Percentiles rank a stretch among this genome's conserved stretches.
phyloP scores from a whole-genome alignment of 2,888 invertebrate genomes.

The Tubiluchus corallicola region DNA sequence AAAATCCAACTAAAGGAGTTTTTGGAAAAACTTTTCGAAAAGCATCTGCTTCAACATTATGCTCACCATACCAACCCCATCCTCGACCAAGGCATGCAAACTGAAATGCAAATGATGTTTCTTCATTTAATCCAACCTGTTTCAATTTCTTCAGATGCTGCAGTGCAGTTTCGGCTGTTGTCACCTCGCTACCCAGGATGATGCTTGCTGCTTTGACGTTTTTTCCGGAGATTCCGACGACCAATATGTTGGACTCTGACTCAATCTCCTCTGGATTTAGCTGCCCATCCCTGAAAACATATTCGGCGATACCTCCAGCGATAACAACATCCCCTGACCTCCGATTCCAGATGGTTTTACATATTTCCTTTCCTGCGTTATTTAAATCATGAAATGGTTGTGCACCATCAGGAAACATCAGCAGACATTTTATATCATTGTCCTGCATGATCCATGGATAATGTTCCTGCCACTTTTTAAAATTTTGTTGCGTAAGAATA shows the following conservation, averaged over 20 bases:
- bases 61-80: slow-evolving; percentile 16
- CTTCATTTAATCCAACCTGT: not conserved
- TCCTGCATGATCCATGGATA: not conserved
- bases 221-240: not conserved
- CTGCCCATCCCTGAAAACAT: too few species aligned
- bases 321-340: not conserved
- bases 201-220: not conserved
- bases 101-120: slow-evolving; percentile 26
- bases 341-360: not conserved
- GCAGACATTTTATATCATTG: not conserved
- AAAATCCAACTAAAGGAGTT: slow-evolving; percentile 32
- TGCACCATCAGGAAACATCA: not conserved
- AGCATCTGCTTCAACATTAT: slow-evolving; percentile 27
- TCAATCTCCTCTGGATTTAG: not conserved
- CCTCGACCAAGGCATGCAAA: slow-evolving; percentile 32
- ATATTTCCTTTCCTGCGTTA: not conserved
- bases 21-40: slow-evolving; percentile 30
- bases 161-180: not conserved
- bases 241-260: not conserved
- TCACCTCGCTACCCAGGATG: not conserved
- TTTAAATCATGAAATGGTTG: not conserved
- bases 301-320: not conserved
- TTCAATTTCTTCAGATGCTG: not conserved
- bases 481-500: too few species aligned
- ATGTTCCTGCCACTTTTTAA: too few species aligned